Percentiles rank a stretch among this genome's conserved stretches.
Conservation (phyloP, 2,888 invertebrate species). For the Diarsia mendica region DNA sequence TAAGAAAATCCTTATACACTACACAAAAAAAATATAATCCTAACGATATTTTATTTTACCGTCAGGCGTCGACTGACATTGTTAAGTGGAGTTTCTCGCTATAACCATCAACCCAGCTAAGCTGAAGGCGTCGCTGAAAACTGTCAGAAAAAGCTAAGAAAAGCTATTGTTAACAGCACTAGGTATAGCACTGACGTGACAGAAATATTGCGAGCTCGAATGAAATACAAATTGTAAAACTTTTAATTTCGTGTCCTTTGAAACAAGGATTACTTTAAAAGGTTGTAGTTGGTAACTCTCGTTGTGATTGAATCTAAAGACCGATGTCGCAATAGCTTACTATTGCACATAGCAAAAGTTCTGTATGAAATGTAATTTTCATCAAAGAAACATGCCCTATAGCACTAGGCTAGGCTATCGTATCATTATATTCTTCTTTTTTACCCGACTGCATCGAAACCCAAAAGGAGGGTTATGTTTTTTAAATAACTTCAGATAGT, state of each 20-base stretch:
- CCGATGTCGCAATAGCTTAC: neutral
- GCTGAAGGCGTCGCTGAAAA: slow-evolving; percentile 28
- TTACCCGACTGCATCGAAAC: no score
- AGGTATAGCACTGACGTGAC: slow-evolving; percentile 14
- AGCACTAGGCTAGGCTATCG: neutral
- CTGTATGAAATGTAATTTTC: neutral
- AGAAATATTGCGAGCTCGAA: slow-evolving; percentile 39
- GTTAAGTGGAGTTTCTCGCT: slow-evolving; percentile 36
- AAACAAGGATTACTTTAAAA: neutral
- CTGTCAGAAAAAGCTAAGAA: slow-evolving; percentile 23
- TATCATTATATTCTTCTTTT: no score
- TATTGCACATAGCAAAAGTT: neutral
- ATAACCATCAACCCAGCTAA: slow-evolving; percentile 3
- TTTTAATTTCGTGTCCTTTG: neutral
- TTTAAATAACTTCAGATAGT: no score
- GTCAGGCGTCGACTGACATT: slow-evolving; percentile 14
- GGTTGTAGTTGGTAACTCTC: neutral
- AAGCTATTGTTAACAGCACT: slow-evolving; percentile 33
- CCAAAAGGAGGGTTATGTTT: no score
- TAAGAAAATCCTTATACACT: neutral
- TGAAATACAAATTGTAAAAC: slow-evolving; percentile 13
- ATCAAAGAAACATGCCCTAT: neutral
- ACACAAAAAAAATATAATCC: neutral
- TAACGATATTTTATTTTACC: slow-evolving; percentile 24
- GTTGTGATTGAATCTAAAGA: neutral